These are phyloP conservation scores for Ginglymostoma cirratum DNA, from an alignment of 2,113 vertebrate genomes.

Conservation along the genomic window DNA sequence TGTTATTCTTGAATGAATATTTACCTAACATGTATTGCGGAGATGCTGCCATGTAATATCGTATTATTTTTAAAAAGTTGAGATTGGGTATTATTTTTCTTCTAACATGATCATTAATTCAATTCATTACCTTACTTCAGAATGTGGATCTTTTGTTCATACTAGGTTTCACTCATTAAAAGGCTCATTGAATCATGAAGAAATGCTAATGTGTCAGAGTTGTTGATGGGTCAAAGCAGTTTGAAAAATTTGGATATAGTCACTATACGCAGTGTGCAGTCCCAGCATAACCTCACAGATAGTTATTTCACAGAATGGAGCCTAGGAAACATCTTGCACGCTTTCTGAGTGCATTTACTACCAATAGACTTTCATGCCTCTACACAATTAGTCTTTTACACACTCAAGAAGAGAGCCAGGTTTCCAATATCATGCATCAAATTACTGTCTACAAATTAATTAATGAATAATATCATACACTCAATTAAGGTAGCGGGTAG, in stretches of 20 bases:
- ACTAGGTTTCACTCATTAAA: neutral
- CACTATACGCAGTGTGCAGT: neutral
- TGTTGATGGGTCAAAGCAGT: neutral
- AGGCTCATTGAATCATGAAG: neutral
- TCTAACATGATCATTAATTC: neutral
- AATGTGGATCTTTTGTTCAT: neutral
- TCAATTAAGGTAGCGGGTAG: neutral
- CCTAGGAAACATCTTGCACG: neutral
- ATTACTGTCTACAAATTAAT: neutral
- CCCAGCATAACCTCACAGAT: neutral
- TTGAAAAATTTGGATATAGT: neutral
- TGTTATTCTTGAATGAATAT: neutral
- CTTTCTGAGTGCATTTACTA: neutral
- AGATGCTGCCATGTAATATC: neutral
- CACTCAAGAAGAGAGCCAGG: neutral
- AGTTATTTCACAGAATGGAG: too few species aligned
- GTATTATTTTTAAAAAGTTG: neutral
- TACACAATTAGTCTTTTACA: neutral
- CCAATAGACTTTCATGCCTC: neutral
- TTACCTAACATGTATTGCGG: neutral
- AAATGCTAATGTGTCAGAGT: neutral
- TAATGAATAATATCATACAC: neutral
- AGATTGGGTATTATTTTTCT: neutral
- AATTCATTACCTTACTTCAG: neutral
- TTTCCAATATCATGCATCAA: neutral